phyloP scores from a whole-genome alignment of 2,113 vertebrate genomes.

The Candoia aspera region DNA sequence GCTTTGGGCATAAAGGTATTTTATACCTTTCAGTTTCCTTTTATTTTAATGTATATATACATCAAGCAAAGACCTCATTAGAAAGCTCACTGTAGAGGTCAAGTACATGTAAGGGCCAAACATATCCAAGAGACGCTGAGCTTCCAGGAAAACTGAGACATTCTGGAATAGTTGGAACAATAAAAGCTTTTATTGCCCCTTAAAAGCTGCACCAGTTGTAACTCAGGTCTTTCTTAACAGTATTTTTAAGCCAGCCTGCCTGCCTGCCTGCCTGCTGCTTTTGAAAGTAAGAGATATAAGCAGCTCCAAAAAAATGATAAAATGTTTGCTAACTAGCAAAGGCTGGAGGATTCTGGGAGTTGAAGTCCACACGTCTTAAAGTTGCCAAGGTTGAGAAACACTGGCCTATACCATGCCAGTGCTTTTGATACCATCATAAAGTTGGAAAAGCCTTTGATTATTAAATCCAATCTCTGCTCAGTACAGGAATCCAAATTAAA shows the following conservation, averaged over 20 bases:
- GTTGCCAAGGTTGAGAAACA: no score
- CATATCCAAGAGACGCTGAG: constrained; percentile 14
- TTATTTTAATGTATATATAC: constrained; percentile 60
- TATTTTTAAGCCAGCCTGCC: background rate
- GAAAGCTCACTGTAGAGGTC: constrained; percentile 44
- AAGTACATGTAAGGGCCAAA: constrained; percentile 27
- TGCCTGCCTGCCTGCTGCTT: background rate
- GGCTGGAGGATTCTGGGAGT: no score
- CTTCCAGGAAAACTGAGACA: background rate
- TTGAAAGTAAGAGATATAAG: background rate
- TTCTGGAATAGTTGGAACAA: background rate
- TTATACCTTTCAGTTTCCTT: constrained; percentile 62
- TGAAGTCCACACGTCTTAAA: no score
- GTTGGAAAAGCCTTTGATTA: background rate
- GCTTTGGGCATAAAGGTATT: constrained; percentile 64
- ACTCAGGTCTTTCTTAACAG: background rate
- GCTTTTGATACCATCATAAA: background rate
- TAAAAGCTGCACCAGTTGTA: constrained; percentile 2
- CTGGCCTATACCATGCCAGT: background rate
- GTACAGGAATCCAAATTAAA: background rate
- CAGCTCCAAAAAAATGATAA: background rate
- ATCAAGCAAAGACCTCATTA: constrained; percentile 45
- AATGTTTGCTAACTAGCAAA: background rate
- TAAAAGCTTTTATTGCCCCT: constrained; percentile 5
- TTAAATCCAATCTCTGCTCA: background rate